Conservation (phyloP, 2,888 invertebrate genomes). For the Mesorhabditis sp. region DNA sequence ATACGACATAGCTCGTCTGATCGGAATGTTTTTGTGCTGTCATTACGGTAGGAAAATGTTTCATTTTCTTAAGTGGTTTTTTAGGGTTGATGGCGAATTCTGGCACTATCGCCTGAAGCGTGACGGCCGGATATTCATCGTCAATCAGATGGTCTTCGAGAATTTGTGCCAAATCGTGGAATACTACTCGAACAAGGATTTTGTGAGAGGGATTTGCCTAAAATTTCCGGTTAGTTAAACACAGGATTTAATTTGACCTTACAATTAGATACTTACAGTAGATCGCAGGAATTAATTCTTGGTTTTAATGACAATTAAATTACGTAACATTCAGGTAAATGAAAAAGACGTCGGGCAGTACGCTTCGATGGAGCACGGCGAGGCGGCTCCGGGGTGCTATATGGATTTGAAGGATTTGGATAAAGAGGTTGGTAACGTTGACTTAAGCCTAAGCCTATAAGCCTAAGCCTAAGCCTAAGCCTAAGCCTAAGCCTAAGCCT, state of each 20-base stretch:
- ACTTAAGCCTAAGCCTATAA: too few relatives aligned
- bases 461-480: neutral
- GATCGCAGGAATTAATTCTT: too few relatives aligned
- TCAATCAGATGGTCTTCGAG: constrained; percentile 79
- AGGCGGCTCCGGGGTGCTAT: constrained; percentile 49
- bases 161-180: constrained; percentile 87
- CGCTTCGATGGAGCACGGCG: constrained; percentile 25
- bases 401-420: constrained; percentile 50
- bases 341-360: constrained; percentile 48
- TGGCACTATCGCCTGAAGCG: constrained; percentile 93
- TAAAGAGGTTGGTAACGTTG: constrained; percentile 18
- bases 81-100: constrained; percentile 82
- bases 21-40: constrained; percentile 81
- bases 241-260: neutral
- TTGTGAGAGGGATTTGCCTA: constrained; percentile 85
- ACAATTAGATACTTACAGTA: too few relatives aligned
- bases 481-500: neutral
- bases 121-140: constrained; percentile 57
- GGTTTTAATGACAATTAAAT: neutral
- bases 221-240: constrained; percentile 61
- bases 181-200: constrained; percentile 83
- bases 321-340: constrained; percentile 28
- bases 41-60: constrained; percentile 71
- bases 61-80: constrained; percentile 1
- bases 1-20: constrained; percentile 87